Percentiles rank a stretch among this genome's conserved stretches.
These are phyloP conservation scores for Scleropages formosus DNA, from an alignment of 2,797 vertebrate genomes.

Conservation along the genomic window DNA sequence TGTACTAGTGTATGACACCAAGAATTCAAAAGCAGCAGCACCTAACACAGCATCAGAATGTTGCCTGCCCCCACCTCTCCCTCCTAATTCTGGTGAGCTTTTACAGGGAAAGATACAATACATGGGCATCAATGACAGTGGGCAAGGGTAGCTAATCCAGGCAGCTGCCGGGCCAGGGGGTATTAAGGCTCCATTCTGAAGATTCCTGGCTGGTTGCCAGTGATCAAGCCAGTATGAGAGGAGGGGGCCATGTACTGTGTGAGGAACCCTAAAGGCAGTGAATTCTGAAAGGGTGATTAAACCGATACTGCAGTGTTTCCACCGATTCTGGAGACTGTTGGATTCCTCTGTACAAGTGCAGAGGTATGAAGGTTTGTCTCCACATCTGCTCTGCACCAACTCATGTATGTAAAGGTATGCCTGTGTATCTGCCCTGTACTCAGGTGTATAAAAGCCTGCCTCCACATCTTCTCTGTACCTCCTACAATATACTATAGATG, in stretches of 20 bases:
- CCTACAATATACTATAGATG: background rate
- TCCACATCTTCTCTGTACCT: background rate
- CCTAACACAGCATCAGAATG: slow-evolving; percentile 49
- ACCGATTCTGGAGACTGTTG: slow-evolving; percentile 28
- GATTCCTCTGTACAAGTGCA: background rate
- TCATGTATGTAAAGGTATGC: background rate
- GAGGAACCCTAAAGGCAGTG: background rate
- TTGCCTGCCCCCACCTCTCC: slow-evolving; percentile 26
- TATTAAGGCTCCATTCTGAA: slow-evolving; percentile 58
- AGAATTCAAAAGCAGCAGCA: slow-evolving; percentile 46
- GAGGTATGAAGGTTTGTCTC: background rate
- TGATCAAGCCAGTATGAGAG: slow-evolving; percentile 29
- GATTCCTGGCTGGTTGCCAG: slow-evolving; percentile 55
- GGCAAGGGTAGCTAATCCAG: slow-evolving; percentile 58
- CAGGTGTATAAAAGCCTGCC: too few relatives aligned
- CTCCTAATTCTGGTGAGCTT: slow-evolving; percentile 49
- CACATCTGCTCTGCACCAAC: background rate
- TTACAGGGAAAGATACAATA: slow-evolving; percentile 56
- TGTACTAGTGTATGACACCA: slow-evolving; percentile 34
- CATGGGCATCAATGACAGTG: slow-evolving; percentile 54
- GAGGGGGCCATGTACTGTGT: slow-evolving; percentile 17
- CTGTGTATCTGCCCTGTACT: background rate
- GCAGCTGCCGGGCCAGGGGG: slow-evolving; percentile 54
- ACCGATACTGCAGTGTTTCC: slow-evolving; percentile 34
- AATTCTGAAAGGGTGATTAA: slow-evolving; percentile 32